These are phyloP conservation scores for Catharus ustulatus DNA, from an alignment of 2,797 vertebrate species.

Conservation along the genomic window DNA sequence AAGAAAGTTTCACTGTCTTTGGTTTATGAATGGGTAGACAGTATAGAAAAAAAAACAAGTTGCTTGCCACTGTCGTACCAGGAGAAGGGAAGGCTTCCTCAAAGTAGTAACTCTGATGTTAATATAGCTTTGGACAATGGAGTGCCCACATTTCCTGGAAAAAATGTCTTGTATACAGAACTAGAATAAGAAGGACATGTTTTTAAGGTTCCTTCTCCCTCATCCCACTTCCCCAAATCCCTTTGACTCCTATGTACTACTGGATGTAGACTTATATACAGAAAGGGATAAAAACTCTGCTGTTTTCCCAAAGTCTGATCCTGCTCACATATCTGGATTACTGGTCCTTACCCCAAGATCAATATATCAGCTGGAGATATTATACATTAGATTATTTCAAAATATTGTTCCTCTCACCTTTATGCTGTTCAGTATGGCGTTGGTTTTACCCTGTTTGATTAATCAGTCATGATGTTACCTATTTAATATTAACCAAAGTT, in stretches of 20 bases:
- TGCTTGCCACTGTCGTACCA: not conserved
- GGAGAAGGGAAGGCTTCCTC: not conserved
- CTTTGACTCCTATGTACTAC: not conserved
- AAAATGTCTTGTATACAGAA: not conserved
- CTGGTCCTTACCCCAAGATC: not conserved
- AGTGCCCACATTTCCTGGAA: not conserved
- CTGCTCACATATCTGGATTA: not conserved
- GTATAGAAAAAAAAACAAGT: not conserved
- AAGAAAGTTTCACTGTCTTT: not conserved
- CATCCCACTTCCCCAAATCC: accelerated
- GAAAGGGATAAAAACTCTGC: not conserved
- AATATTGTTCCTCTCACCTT: not conserved
- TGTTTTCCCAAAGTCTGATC: not conserved
- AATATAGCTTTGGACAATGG: not conserved
- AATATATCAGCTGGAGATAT: not conserved
- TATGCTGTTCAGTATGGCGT: not conserved
- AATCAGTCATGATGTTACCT: not conserved
- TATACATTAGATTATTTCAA: not conserved
- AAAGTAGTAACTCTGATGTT: not conserved
- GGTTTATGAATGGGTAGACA: not conserved
- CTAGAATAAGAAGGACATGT: not conserved
- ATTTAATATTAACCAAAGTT: not conserved
- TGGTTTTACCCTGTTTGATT: not conserved
- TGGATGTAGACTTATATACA: not conserved
- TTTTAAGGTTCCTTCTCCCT: not conserved